Evolutionary conservation across 2,797 vertebrate genomes (phyloP).

Genomic region (Spinibarbus caldwelli): DNA sequence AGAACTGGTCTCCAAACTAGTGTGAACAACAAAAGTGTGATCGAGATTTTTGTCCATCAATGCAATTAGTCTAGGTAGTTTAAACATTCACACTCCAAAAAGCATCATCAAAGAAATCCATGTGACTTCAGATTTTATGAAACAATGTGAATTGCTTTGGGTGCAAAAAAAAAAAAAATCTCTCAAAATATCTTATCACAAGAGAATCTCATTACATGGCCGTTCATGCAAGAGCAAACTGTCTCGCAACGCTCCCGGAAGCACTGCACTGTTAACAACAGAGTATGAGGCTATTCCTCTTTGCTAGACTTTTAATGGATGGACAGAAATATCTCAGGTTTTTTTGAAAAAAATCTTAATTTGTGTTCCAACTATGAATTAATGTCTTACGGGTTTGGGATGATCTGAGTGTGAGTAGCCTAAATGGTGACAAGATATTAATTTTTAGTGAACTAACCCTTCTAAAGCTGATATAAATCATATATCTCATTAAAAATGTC

Average conservation of each 20-base stretch:
- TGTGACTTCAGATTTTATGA: neutral
- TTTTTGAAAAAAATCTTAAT: neutral
- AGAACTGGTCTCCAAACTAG: too few relatives aligned
- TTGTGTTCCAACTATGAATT: neutral
- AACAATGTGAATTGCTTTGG: neutral
- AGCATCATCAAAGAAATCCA: neutral
- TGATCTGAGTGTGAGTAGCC: neutral
- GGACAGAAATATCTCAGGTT: neutral
- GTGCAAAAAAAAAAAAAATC: neutral
- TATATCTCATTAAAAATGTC: neutral
- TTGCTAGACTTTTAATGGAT: neutral
- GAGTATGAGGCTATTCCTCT: neutral
- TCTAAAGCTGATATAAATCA: neutral
- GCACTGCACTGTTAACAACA: neutral
- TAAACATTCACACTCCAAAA: neutral
- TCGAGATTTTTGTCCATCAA: too few relatives aligned
- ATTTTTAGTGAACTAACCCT: neutral
- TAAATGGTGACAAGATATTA: neutral
- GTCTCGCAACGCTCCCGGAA: neutral
- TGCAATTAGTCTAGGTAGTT: neutral
- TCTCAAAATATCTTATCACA: neutral
- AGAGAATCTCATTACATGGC: neutral
- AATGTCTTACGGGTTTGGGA: neutral
- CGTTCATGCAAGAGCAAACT: neutral
- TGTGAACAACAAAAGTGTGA: too few relatives aligned